phyloP scores from a whole-genome alignment of 2,797 vertebrate species.

The Halcyon smyrnensis region DNA sequence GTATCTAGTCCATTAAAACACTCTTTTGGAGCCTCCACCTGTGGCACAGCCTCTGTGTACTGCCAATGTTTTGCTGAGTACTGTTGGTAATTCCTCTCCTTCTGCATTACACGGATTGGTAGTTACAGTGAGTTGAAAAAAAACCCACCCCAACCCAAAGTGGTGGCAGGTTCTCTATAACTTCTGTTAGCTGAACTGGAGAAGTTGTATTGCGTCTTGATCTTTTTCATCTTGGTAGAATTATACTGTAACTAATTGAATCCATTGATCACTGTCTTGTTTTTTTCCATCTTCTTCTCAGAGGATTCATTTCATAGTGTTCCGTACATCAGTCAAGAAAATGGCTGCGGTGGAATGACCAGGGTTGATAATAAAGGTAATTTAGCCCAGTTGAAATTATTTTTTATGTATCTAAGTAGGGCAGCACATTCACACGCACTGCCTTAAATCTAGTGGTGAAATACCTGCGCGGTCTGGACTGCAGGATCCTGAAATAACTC shows the following conservation, averaged over 20 bases:
- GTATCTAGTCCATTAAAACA: constrained; percentile 66
- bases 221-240: constrained; percentile 75
- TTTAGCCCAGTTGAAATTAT: constrained; percentile 70
- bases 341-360: constrained; percentile 76
- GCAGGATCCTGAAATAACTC: neutral
- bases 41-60: constrained; percentile 49
- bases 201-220: constrained; percentile 65
- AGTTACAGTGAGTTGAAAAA: constrained; percentile 3
- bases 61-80: constrained; percentile 44
- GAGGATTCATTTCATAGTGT: constrained; percentile 79
- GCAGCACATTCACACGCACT: constrained; percentile 20
- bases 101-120: neutral
- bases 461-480: constrained; percentile 1
- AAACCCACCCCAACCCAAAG: neutral
- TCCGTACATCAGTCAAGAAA: constrained; percentile 77
- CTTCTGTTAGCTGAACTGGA: constrained; percentile 47
- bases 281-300: constrained; percentile 76
- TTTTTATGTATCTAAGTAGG: constrained; percentile 69
- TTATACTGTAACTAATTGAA: constrained; percentile 82
- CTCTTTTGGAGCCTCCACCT: constrained; percentile 62
- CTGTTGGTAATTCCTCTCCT: constrained; percentile 37
- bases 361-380: constrained; percentile 77
- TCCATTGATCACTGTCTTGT: constrained; percentile 82
- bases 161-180: constrained; percentile 23
- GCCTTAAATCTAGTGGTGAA: constrained; percentile 43